A percentile compares a stretch with the other conserved stretches of the same genome.
These are phyloP conservation scores for Drosophila rufa DNA, from an alignment of 1,140 invertebrate genomes.

Conservation along the genomic window DNA sequence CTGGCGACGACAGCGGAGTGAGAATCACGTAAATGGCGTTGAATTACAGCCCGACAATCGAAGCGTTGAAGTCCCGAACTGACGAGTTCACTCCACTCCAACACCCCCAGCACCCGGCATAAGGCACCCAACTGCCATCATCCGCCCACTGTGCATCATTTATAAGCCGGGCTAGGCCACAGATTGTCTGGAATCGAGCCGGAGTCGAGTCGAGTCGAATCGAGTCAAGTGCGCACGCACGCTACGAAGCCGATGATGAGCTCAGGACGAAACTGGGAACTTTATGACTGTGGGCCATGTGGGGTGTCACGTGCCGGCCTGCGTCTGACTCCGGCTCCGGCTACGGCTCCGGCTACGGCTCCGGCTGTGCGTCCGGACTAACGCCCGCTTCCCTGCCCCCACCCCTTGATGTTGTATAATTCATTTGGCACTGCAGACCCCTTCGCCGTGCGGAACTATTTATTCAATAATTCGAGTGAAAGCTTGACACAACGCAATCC, in stretches of 20 bases:
- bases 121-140: background rate
- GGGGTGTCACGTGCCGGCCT: slow-evolving; percentile 56
- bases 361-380: slow-evolving; percentile 19
- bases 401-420: slow-evolving; percentile 60
- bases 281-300: slow-evolving; percentile 63
- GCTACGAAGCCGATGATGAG: slow-evolving; percentile 76
- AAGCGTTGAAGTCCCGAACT: slow-evolving; percentile 82
- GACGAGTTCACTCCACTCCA: slow-evolving; percentile 67
- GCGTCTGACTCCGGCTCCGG: background rate
- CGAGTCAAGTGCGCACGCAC: slow-evolving; percentile 56
- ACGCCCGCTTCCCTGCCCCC: background rate
- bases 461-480: slow-evolving; percentile 76
- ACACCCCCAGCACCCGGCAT: slow-evolving; percentile 5
- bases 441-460: slow-evolving; percentile 73
- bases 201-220: slow-evolving; percentile 21
- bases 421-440: slow-evolving; percentile 60
- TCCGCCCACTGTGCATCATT: slow-evolving; percentile 69
- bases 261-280: slow-evolving; percentile 64
- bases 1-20: slow-evolving; percentile 44
- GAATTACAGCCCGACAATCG: slow-evolving; percentile 82
- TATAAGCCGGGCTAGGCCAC: slow-evolving; percentile 80
- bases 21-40: slow-evolving; percentile 78
- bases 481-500: slow-evolving; percentile 84
- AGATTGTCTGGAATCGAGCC: slow-evolving; percentile 70
- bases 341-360: too few species aligned